A percentile compares a stretch with the other conserved stretches of the same genome.
These are phyloP conservation scores for Acipenser transmontanus DNA, from an alignment of 2,797 vertebrate species.

Conservation along the genomic window DNA sequence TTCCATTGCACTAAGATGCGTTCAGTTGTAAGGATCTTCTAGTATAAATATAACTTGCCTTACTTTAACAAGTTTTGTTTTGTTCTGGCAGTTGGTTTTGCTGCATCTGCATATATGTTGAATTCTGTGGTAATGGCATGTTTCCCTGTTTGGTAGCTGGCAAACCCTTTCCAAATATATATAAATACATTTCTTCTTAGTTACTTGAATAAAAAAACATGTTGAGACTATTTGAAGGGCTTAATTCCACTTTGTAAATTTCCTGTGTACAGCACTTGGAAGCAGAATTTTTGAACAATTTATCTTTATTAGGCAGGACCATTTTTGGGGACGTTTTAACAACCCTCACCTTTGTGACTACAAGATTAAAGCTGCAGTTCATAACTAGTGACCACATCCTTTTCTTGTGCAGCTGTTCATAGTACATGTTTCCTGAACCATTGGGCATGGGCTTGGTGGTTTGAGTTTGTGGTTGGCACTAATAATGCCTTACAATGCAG, in stretches of 20 bases:
- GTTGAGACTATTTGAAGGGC: neutral
- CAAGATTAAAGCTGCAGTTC: neutral
- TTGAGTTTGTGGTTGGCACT: neutral
- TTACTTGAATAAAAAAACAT: neutral
- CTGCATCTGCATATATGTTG: constrained; percentile 5
- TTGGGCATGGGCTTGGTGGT: neutral
- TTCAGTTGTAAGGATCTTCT: too few species aligned
- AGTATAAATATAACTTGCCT: too few species aligned
- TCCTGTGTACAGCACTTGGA: neutral
- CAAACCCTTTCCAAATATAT: neutral
- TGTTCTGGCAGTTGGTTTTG: neutral
- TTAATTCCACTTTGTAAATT: neutral
- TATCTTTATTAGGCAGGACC: neutral
- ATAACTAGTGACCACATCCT: neutral
- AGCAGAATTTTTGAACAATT: neutral
- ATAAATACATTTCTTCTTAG: constrained; percentile 2
- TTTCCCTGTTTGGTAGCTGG: constrained; percentile 2
- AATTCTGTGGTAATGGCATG: neutral
- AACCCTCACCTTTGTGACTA: neutral
- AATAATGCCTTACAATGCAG: neutral
- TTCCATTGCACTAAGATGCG: too few species aligned
- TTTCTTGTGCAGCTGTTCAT: too few species aligned
- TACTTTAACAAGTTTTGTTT: neutral
- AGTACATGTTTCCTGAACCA: neutral
- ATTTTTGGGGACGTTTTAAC: neutral